Evolutionary conservation across 2,888 invertebrate genomes (phyloP), one percentile per base, ranked within the genome.

Genomic region (Venusia cambrica): DNA sequence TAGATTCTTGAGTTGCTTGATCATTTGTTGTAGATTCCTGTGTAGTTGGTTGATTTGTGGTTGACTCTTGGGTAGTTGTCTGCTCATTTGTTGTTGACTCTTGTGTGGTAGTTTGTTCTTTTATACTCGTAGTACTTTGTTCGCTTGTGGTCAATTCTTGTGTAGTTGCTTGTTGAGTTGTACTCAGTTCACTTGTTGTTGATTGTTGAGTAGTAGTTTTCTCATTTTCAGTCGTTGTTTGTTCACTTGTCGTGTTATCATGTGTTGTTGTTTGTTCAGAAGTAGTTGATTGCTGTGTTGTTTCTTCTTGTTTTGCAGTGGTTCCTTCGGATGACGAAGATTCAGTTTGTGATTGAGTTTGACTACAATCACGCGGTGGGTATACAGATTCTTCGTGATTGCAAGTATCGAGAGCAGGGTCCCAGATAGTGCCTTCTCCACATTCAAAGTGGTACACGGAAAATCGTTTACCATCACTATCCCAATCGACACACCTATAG

Each of bases 371-470:
- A 12, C 88, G 70, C 27, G 75, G 78, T n/a, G 91, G 91, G 57
- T 91, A 90, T 6, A 92, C 90, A 3, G 91, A 90, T 38, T 90
- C 89, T 47, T 90, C 89, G 55, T 92, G 83, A 66, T 93, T 93
- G 62, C 93, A 93, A 1, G 90, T 90, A 45, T 88, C 88, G 27
- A 92, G 63, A 25, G 88, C 85, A 11, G 91, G 90, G 72, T 93
- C 93, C 87, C 92, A 93, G 47, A 93, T 92, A 1, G 93, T 93
- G 13, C 92, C 92, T 40, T 89, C 89, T 5, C 90, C 88, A 57
- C 93, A 93, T 21, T 89, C 88, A 61, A 92, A 93, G 57, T 91
- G 85, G 61, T 88, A 92, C 3, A 91, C 84, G 29, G 90, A 91
- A 60, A 89, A 92, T 41, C 69, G 59, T 59, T 87, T 59, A 1